Evolutionary conservation across 1,140 invertebrate species (phyloP).

Genomic region (Dryas iulia): DNA sequence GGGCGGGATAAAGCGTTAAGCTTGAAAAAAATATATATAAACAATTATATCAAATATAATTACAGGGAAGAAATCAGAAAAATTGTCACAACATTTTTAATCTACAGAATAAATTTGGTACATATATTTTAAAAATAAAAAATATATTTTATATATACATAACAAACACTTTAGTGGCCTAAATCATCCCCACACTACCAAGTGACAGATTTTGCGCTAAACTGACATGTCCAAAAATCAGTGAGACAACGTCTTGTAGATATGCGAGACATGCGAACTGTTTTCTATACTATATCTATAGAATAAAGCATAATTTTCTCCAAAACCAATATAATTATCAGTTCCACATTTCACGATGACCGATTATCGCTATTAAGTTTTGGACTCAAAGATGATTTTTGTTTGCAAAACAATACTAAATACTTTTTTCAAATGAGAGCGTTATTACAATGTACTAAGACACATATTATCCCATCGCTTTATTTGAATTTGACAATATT

Average conservation of each 20-base stretch:
- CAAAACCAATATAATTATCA: background rate
- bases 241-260: conserved; percentile 65
- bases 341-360: background rate
- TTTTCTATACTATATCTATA: background rate
- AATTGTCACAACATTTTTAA: too few species aligned
- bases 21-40: too few species aligned
- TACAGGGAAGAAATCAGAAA: too few species aligned
- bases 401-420: background rate
- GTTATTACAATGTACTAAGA: background rate
- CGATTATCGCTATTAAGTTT: background rate
- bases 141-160: too few species aligned
- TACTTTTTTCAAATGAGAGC: background rate
- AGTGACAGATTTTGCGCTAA: conserved; percentile 66
- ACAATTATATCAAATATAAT: too few species aligned
- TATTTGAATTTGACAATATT: background rate
- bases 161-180: conserved; percentile 36
- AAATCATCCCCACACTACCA: conserved; percentile 40
- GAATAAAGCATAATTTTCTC: background rate
- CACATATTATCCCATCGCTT: background rate
- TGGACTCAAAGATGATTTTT: background rate
- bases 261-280: background rate
- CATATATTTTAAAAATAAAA: too few species aligned
- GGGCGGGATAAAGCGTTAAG: too few species aligned
- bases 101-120: too few species aligned
- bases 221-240: conserved; percentile 75